These are phyloP conservation scores for Buphagus erythrorhynchus DNA, from an alignment of 2,797 vertebrate genomes.

Conservation along the genomic window DNA sequence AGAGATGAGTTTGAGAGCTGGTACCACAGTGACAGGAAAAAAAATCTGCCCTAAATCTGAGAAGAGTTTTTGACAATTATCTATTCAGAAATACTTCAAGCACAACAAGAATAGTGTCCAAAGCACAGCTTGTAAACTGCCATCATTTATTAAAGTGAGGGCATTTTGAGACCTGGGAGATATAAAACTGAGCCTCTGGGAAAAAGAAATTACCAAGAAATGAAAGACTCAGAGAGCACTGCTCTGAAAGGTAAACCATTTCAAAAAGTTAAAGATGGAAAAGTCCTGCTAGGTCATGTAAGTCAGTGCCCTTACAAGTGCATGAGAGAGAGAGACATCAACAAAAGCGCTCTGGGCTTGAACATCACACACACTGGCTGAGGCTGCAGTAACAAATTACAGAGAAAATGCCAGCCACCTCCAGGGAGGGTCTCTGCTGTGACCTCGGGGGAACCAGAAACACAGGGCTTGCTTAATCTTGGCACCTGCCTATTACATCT, in stretches of 20 bases:
- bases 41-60: background rate
- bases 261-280: conserved; percentile 34
- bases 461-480: background rate
- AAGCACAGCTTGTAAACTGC: background rate
- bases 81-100: conserved; percentile 4
- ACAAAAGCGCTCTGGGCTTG: background rate
- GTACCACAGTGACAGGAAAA: background rate
- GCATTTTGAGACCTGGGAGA: background rate
- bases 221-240: background rate
- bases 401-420: background rate
- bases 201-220: background rate
- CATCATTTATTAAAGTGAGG: conserved; percentile 12
- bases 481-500: background rate
- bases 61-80: background rate
- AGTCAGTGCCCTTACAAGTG: background rate
- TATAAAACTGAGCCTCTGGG: background rate
- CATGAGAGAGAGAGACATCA: background rate
- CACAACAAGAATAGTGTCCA: background rate
- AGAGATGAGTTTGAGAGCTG: background rate
- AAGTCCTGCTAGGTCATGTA: conserved; percentile 1
- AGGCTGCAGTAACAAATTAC: background rate
- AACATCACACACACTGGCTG: background rate
- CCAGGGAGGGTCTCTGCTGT: background rate
- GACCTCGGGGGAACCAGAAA: background rate
- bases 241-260: conserved; percentile 1